A percentile compares a stretch with the other conserved stretches of the same genome.
Evolutionary conservation across 2,113 vertebrate species (phyloP).

Genomic region (Hipposideros armiger): DNA sequence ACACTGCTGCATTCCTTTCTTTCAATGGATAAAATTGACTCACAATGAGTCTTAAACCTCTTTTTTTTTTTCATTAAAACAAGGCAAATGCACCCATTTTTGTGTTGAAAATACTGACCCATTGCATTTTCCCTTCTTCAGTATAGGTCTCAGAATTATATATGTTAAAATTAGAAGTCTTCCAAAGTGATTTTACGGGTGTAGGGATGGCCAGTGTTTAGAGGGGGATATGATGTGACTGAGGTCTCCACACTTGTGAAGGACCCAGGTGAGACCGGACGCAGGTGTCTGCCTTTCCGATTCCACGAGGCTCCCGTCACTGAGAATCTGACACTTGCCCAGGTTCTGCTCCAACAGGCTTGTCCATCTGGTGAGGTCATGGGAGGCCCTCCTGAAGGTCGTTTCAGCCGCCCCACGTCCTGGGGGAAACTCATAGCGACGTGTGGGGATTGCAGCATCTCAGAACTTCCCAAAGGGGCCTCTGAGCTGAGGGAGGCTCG

Average conservation of each 20-base stretch:
- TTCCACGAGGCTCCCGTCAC: neutral
- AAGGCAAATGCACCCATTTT: slow-evolving; percentile 15
- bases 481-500: neutral
- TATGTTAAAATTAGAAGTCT: slow-evolving; percentile 14
- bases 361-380: neutral
- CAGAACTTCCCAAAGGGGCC: neutral
- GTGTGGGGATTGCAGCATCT: neutral
- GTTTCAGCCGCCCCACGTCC: neutral
- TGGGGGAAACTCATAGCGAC: neutral
- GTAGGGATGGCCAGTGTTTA: neutral
- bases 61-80: slow-evolving; percentile 17
- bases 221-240: no score
- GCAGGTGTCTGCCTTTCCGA: neutral
- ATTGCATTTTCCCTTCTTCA: neutral
- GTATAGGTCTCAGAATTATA: neutral
- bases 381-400: neutral
- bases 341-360: neutral
- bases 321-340: neutral
- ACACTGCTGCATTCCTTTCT: neutral
- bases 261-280: neutral
- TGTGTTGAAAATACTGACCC: neutral
- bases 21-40: neutral
- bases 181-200: neutral
- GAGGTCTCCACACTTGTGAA: neutral
- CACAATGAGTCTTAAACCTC: neutral